phyloP scores from a whole-genome alignment of 2,888 invertebrate species.

The Galerucella pusilla region DNA sequence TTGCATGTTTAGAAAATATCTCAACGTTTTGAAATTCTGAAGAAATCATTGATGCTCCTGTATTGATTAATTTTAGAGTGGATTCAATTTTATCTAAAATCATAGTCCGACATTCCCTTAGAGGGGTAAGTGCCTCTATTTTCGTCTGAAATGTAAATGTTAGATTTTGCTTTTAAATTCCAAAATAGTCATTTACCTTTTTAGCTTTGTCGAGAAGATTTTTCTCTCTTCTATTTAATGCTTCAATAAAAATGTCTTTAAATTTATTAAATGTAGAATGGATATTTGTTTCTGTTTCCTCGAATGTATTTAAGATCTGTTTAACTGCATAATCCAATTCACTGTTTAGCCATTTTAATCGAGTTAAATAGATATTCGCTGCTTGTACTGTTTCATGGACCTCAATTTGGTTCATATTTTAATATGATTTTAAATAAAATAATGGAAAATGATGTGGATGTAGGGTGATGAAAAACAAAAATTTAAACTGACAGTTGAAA shows the following conservation, averaged over 20 bases:
- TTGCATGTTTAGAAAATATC: conserved; percentile 54
- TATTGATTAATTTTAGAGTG: conserved; percentile 59
- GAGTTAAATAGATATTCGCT: conserved; percentile 55
- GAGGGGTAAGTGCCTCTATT: conserved; percentile 61
- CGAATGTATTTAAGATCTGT: conserved; percentile 57
- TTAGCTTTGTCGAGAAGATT: conserved; percentile 52
- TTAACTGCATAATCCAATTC: conserved; percentile 55
- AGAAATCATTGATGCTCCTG: conserved; percentile 52
- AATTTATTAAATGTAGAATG: conserved; percentile 55
- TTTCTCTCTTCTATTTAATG: conserved; percentile 54
- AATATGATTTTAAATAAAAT: not conserved
- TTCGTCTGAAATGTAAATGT: conserved; percentile 51
- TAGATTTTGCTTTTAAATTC: conserved; percentile 14
- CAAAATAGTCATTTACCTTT: conserved; percentile 41
- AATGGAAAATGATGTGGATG: not conserved
- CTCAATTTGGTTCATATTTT: conserved; percentile 52
- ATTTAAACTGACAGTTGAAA: conserved; percentile 9
- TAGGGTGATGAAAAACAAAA: not conserved
- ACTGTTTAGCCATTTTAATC: conserved; percentile 52
- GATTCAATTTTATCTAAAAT: conserved; percentile 61
- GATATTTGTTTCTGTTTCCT: conserved; percentile 57
- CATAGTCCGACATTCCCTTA: conserved; percentile 62
- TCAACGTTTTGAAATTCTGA: conserved; percentile 45
- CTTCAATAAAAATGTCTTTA: conserved; percentile 48
- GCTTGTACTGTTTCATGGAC: conserved; percentile 56